Conservation (phyloP, 2,113 vertebrate species). For the Aldabrachelys gigantea region DNA sequence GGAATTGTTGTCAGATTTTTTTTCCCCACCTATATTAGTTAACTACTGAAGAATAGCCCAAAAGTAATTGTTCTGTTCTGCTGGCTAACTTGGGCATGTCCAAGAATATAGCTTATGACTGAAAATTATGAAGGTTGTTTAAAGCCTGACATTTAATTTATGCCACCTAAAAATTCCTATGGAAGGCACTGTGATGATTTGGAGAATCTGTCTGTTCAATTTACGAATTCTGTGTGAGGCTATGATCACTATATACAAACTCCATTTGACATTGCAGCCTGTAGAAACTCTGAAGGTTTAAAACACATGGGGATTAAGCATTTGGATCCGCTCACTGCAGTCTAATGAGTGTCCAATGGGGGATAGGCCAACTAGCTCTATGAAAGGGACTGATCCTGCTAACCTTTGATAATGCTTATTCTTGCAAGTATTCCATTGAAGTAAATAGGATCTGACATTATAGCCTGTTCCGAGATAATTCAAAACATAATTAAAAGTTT, state of each 20-base stretch:
- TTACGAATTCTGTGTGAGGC: no score
- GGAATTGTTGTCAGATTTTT: neutral
- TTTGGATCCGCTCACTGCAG: neutral
- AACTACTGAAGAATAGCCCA: neutral
- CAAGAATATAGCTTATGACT: neutral
- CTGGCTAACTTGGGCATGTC: neutral
- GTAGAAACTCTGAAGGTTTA: neutral
- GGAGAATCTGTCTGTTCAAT: no score
- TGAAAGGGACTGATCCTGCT: neutral
- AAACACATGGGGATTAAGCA: neutral
- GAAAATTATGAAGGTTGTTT: neutral
- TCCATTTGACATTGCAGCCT: no score
- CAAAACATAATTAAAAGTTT: neutral
- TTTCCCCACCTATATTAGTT: neutral
- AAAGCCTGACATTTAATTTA: neutral
- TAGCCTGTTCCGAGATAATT: neutral
- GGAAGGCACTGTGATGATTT: no score
- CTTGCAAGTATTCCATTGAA: neutral
- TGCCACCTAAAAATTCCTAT: neutral
- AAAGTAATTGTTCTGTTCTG: neutral
- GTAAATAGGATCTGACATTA: neutral
- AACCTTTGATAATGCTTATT: neutral
- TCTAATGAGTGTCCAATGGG: neutral
- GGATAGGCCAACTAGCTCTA: neutral
- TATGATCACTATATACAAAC: no score